Base-by-base conservation (phyloP, 1,140 invertebrate genomes). In the Plectrocnemia conspersa region DNA sequence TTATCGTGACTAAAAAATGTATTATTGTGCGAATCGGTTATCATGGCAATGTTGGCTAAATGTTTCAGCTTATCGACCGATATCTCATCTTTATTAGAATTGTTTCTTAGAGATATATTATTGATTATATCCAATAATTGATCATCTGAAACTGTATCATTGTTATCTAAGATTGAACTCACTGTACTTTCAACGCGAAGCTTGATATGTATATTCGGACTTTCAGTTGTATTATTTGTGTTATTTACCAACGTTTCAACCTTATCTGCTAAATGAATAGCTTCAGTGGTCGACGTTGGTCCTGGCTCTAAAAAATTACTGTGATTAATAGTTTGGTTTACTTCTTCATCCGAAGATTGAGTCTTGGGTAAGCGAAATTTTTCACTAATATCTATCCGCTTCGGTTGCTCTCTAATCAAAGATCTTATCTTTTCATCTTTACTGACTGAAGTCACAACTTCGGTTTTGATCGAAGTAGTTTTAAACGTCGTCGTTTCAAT, bases 11-110 rank as follows among this genome's bases (percentile, higher is more conserved):
- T 66, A 68, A 74, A 74, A 58, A 73, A 71, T 35, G 70, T 71
- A 46, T 67, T 71, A 44, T 76, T 76, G 54, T 68, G 70, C 40
- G 66, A 71, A 63, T 73, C 72, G 55, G 67, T 71, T 53, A 75
- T 76, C 57, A 70, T 77, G 33, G 70, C 73, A 52, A 70, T 73
- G 63, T 65, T 77, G 55, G 72, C 77, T 54, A 70, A 70, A 68
- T 77, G 75, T 66, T 64, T 74, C 41, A 77, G 62, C 61, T 76
- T 76, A 46, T 77, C 73, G 41, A 69, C 62, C 9, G 72, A 70
- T 22, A 73, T 63, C 16, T 66, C 52, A 62, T 53, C 46, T 32
- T 32, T 10, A 16, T 16, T 15, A 1, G 42, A 41, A 55, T 35
- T 48, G 42, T 46, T 22, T 16, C 13, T 15, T 46, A 32, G 1